phyloP scores from a whole-genome alignment of 2,797 vertebrate genomes.

The Siniperca obscura region DNA sequence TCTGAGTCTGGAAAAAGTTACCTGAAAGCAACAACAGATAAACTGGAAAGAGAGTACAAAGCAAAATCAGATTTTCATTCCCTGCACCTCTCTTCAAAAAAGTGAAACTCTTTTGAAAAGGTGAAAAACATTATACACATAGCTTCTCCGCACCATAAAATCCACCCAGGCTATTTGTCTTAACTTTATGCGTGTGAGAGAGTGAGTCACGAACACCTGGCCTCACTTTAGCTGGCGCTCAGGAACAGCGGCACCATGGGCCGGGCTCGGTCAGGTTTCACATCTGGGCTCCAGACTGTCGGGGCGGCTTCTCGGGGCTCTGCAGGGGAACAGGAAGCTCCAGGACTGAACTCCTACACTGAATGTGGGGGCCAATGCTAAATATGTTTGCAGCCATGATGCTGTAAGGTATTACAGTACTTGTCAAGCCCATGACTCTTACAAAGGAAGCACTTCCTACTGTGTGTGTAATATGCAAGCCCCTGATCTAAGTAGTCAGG shows the following conservation, averaged over 20 bases:
- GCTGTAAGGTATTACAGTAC: not conserved
- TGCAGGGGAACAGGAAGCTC: slow-evolving; percentile 45
- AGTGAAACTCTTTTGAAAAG: slow-evolving; percentile 26
- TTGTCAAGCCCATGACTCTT: not conserved
- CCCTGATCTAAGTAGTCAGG: not conserved
- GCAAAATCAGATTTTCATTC: not conserved
- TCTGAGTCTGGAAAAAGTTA: slow-evolving; percentile 6
- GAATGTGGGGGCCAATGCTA: not conserved
- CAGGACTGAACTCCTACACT: not conserved
- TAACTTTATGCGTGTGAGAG: slow-evolving; percentile 28
- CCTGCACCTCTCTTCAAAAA: not conserved
- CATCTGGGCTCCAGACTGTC: slow-evolving; percentile 74
- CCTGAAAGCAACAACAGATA: not conserved
- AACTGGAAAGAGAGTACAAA: not conserved
- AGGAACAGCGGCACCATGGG: not conserved
- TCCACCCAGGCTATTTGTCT: slow-evolving; percentile 34
- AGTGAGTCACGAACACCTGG: slow-evolving; percentile 77
- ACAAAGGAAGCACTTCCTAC: not conserved
- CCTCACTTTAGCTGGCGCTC: slow-evolving; percentile 50
- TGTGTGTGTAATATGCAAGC: not conserved
- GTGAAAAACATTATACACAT: slow-evolving; percentile 1
- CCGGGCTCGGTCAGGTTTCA: slow-evolving; percentile 56
- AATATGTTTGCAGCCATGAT: not conserved
- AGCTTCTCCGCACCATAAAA: slow-evolving; percentile 5
- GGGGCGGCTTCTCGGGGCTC: slow-evolving; percentile 27